Evolutionary conservation across 2,113 vertebrate genomes (phyloP).

Genomic region (Alces alces): DNA sequence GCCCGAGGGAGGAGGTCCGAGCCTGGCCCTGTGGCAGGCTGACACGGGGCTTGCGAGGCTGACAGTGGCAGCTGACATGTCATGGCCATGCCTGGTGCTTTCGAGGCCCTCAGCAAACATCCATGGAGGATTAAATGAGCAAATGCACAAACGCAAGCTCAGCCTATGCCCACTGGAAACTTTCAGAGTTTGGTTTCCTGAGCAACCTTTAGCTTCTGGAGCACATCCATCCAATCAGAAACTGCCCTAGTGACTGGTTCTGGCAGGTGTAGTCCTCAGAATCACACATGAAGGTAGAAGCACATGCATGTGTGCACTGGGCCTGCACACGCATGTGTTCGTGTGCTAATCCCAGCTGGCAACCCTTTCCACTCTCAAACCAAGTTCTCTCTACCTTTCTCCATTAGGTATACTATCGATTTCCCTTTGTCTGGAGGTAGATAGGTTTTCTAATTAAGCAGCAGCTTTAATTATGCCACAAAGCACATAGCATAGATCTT

Average conservation of each 20-base stretch:
- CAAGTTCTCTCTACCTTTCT: conserved; percentile 33
- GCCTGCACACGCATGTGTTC: rapidly evolving
- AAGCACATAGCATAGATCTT: conserved; percentile 70
- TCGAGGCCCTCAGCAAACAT: not conserved
- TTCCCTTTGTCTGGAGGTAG: conserved; percentile 69
- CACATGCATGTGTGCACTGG: not conserved
- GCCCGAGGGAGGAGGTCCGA: rapidly evolving
- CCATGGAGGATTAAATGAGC: not conserved
- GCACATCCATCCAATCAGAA: not conserved
- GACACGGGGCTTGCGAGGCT: rapidly evolving
- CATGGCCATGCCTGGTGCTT: rapidly evolving
- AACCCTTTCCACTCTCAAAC: not conserved
- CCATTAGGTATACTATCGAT: conserved; percentile 62
- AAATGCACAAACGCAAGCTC: rapidly evolving
- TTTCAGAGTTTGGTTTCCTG: not conserved
- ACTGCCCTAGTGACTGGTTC: not conserved
- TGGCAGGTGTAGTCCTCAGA: rapidly evolving
- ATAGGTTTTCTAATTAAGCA: conserved; percentile 75
- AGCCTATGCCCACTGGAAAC: rapidly evolving
- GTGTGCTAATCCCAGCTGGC: not conserved
- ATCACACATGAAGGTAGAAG: rapidly evolving
- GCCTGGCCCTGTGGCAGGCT: rapidly evolving
- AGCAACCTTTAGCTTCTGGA: not conserved
- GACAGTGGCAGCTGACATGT: no score
- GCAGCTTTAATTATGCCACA: conserved; percentile 75